Evolutionary conservation across 2,797 vertebrate species (phyloP), one percentile per base, ranked within the genome.

Genomic region (Coregonus ussuriensis): DNA sequence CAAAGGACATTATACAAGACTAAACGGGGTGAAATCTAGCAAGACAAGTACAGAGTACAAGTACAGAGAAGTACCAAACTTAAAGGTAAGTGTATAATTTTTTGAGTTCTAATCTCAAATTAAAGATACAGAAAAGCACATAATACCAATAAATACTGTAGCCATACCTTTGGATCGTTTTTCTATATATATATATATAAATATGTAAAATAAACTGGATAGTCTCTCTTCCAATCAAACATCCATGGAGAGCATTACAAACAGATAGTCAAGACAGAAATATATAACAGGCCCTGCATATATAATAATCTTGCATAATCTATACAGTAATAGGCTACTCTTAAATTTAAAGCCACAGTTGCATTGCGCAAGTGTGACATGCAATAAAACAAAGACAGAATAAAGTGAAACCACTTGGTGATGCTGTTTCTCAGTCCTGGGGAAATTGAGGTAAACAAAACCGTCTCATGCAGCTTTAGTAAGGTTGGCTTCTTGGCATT

Each of bases 391-490:
- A 77, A 62, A 9, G 37, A 71, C 18, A 47, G 16, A 62, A 14
- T 18, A 18, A 52, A 69, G 13, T 52, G 71, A 71, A 75, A 63
- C 56, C 18, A 71, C 41, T 31, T 65, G 7, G 6, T 76, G 54
- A 53, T 31, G n/a, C 66, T n/a, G 29, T 63, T 71, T 31, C 56
- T 74, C 59, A 70, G 47, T 86, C 76, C 77, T 80, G 80, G 53
- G 81, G 62, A 82, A 83, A 77, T 6, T 41, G 54, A 79, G 76
- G 79, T 81, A 80, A 87, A 83, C 81, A 84, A 79, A 62, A 47
- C 75, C 77, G 76, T 80, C 74, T 77, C 70, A 56, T 74, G 74
- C 31, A 69, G 15, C 18, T 37, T 47, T 47, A 47, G 41, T 47
- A 47, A 13, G 41, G 9, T 13, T 9, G 69, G 11, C 1, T 9